Conservation (phyloP, 2,888 invertebrate species). For the Sarcophaga rosellei region DNA sequence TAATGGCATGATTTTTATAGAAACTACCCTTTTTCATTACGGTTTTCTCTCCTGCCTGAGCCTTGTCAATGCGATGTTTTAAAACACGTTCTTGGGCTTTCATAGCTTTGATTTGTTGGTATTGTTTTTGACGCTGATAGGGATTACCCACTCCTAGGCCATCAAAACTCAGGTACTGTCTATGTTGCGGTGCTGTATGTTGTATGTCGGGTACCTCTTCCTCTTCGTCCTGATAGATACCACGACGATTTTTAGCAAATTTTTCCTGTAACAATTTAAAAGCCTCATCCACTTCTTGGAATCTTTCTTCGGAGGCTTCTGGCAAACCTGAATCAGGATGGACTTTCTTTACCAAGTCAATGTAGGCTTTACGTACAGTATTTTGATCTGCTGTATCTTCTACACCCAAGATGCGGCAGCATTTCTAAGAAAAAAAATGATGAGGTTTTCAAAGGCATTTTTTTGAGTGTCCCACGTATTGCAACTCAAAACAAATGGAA, state of each 20-base stretch:
- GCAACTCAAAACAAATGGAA: no score
- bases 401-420: conserved; percentile 86
- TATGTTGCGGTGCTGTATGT: conserved; percentile 94
- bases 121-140: conserved; percentile 89
- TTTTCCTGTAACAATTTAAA: conserved; percentile 87
- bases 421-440: conserved; percentile 81
- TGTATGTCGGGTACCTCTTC: conserved; percentile 85
- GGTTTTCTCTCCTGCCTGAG: conserved; percentile 84
- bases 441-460: no score
- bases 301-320: conserved; percentile 88
- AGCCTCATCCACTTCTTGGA: conserved; percentile 89
- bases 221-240: conserved; percentile 82
- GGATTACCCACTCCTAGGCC: conserved; percentile 91
- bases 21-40: conserved; percentile 86
- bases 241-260: conserved; percentile 84
- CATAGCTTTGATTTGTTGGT: conserved; percentile 85
- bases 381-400: conserved; percentile 87
- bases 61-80: conserved; percentile 85
- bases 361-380: conserved; percentile 87
- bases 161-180: conserved; percentile 87
- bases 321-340: conserved; percentile 91
- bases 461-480: no score
- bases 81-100: conserved; percentile 85
- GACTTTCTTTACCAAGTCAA: conserved; percentile 89
- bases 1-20: conserved; percentile 86